Conservation (phyloP, 2,797 vertebrate genomes). For the Pygocentrus nattereri region DNA sequence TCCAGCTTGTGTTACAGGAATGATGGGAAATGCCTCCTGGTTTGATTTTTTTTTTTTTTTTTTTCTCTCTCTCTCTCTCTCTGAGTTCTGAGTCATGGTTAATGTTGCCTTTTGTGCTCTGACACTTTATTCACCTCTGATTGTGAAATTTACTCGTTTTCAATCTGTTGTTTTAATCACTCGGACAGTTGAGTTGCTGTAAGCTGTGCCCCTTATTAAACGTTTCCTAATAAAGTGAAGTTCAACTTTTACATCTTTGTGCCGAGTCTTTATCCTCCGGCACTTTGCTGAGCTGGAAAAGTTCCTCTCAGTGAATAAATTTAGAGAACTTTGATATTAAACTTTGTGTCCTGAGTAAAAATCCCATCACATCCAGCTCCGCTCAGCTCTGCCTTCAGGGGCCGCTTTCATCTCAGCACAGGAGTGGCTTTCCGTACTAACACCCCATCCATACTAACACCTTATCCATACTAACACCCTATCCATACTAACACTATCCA, state of each 20-base stretch:
- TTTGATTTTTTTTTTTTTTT: neutral
- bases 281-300: neutral
- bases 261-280: neutral
- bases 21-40: no score
- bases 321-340: neutral
- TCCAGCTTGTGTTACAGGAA: neutral
- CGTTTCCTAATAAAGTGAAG: slow-evolving; percentile 62
- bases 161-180: slow-evolving; percentile 26
- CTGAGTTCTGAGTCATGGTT: neutral
- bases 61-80: no score
- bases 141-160: neutral
- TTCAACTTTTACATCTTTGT: neutral
- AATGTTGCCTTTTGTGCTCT: neutral
- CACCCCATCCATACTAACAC: no score
- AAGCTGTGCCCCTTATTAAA: slow-evolving; percentile 46
- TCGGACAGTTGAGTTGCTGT: neutral
- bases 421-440: neutral
- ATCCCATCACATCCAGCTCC: neutral
- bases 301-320: neutral
- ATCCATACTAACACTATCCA: no score
- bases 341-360: neutral
- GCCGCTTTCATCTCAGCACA: neutral
- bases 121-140: neutral
- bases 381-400: neutral
- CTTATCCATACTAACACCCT: neutral